Base-by-base conservation (phyloP, 2,113 vertebrate genomes). In the Rhinichthys klamathensis region DNA sequence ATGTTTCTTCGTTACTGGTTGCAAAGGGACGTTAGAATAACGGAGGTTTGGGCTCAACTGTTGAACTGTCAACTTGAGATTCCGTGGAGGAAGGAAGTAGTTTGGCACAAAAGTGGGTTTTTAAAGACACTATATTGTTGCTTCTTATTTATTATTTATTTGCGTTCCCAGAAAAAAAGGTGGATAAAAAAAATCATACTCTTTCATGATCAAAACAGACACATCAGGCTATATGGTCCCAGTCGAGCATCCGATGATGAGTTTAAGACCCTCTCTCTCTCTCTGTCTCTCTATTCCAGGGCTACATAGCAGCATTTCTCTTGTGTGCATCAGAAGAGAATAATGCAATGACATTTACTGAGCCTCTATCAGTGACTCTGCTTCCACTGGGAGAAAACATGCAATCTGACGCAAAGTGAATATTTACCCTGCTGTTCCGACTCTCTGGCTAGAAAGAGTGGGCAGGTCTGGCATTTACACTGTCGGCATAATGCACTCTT, bases 401-500 rank as follows among this genome's bases (percentile, higher is more conserved):
- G 61, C 51, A 30, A 32, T 30, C 80, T 73, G 51, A 72, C 8
- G 23, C 18, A 78, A 81, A 82, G 44, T 76, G 82, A 81, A 84
- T 89, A 85, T 87, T 84, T 85, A 82, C 38, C 78, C 75, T 69
- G 69, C 61, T 84, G 82, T 77, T 77, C 41, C 2, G 30, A n/a
- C 10, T 76, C 69, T 44, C 32, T 9, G 60, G 25, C 23, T 32
- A 41, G 32, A 61, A 74, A 46, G 79, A 73, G 85, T 85, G 72
- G 85, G 88, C 25, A 54, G 83, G 61, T 72, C 63, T 82, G 85
- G 63, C 83, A 89, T 85, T 85, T 87, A 82, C 25, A 56, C 78
- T 75, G 84, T 61, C 87, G 32, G 54, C 30, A 87, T 84, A 86
- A 82, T 21, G 35, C 23, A 49, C 69, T 44, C 18, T 3, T 12